phyloP scores from a whole-genome alignment of 2,113 vertebrate species.

The Eretmochelys imbricata region DNA sequence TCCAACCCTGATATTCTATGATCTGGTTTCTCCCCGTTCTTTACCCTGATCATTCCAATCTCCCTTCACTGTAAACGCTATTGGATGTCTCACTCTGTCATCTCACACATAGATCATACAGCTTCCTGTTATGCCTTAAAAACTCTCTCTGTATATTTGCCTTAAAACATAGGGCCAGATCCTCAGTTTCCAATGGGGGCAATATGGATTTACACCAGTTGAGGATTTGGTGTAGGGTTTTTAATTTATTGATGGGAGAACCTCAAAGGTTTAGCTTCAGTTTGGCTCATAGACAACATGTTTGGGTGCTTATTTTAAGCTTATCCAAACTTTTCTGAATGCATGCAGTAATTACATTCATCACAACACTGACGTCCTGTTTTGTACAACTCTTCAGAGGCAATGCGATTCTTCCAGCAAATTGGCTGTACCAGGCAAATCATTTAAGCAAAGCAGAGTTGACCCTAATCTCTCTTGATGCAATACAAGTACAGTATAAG shows the following conservation, averaged over 20 bases:
- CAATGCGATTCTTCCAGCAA: constrained; percentile 34
- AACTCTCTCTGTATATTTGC: not conserved
- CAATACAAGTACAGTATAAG: constrained; percentile 60
- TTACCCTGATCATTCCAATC: not conserved
- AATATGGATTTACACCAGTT: not conserved
- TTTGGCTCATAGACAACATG: not conserved
- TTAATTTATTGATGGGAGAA: not conserved
- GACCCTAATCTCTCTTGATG: constrained; percentile 70
- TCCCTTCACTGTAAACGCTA: not conserved
- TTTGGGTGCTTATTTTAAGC: constrained; percentile 27
- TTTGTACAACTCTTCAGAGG: constrained; percentile 25
- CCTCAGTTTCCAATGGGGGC: not conserved
- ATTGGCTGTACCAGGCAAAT: constrained; percentile 62
- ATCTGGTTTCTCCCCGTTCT: not conserved
- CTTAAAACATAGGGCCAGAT: not conserved
- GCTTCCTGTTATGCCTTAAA: not conserved
- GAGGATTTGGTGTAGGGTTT: not conserved
- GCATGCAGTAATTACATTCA: constrained; percentile 14
- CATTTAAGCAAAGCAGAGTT: constrained; percentile 59
- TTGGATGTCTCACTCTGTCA: not conserved
- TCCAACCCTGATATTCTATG: too few relatives aligned
- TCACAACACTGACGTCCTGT: constrained; percentile 19
- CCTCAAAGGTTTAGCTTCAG: not conserved
- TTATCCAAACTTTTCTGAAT: constrained; percentile 17
- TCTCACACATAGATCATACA: not conserved